These are phyloP conservation scores for Tetragonisca angustula DNA, from an alignment of 2,888 invertebrate genomes.

Conservation along the genomic window DNA sequence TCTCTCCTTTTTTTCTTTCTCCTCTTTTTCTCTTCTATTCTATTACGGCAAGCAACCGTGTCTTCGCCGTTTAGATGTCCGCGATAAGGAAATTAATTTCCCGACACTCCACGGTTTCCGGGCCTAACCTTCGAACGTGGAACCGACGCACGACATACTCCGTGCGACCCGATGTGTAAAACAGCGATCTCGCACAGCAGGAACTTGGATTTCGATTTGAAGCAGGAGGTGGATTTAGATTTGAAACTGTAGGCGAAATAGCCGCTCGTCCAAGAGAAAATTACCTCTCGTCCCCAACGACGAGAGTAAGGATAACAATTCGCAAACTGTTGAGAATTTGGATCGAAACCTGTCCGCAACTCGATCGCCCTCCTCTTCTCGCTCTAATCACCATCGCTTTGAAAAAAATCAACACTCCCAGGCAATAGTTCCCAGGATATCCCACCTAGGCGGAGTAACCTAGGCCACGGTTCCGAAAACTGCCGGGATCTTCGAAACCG, in stretches of 20 bases:
- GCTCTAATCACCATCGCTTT: too few species aligned
- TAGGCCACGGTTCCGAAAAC: slow-evolving; percentile 26
- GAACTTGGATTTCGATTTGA: too few species aligned
- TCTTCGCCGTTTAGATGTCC: slow-evolving; percentile 43
- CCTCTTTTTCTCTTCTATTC: background rate
- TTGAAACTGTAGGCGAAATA: too few species aligned
- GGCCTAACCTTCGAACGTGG: background rate
- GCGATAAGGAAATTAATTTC: slow-evolving; percentile 64
- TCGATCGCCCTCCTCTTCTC: background rate
- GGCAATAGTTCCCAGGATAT: slow-evolving; percentile 16
- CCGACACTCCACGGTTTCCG: slow-evolving; percentile 50
- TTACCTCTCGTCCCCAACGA: too few species aligned
- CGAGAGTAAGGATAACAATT: too few species aligned
- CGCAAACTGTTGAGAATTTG: too few species aligned
- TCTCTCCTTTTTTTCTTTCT: too few species aligned
- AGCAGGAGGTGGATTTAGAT: too few species aligned
- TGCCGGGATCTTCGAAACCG: slow-evolving; percentile 41
- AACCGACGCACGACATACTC: background rate
- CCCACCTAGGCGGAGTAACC: background rate
- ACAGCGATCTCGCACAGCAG: too few species aligned
- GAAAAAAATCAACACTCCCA: background rate
- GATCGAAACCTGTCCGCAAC: background rate
- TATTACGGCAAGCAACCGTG: background rate
- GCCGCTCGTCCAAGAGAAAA: too few species aligned
- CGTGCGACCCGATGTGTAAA: too few species aligned